Conservation (phyloP, 2,113 vertebrate species). For the Thryonomys swinderianus region DNA sequence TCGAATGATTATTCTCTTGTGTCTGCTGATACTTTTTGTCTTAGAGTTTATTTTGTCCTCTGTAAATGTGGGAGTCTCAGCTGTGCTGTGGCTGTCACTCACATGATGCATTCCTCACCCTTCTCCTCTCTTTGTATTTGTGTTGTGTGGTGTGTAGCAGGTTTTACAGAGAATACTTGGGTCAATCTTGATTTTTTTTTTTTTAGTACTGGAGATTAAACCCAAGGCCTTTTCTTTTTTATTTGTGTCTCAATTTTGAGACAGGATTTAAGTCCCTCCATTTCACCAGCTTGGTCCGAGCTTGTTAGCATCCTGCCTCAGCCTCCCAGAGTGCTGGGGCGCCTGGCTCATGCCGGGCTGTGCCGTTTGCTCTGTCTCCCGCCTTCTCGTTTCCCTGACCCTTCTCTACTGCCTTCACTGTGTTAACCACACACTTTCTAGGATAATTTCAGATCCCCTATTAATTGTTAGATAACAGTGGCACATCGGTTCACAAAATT, state of each 20-base stretch:
- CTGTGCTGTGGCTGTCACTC: not conserved
- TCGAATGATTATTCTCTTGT: not conserved
- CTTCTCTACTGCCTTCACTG: not conserved
- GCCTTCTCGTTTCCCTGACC: not conserved
- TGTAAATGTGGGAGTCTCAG: fast-evolving
- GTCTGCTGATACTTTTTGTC: not conserved
- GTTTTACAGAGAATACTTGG: too few species aligned
- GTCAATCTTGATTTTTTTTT: too few species aligned
- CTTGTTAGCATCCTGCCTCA: not conserved
- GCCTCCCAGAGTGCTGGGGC: not conserved
- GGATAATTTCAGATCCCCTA: not conserved
- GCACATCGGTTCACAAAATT: not conserved
- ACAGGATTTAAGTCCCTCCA: not conserved
- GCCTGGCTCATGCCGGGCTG: not conserved
- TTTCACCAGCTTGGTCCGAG: not conserved
- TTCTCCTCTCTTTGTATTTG: too few species aligned
- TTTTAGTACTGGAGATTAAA: not conserved
- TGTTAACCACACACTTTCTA: not conserved
- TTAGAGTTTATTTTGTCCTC: not conserved
- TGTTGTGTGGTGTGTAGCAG: not conserved
- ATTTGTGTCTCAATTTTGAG: not conserved
- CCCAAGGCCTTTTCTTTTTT: not conserved
- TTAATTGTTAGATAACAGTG: not conserved
- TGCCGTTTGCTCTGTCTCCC: fast-evolving
- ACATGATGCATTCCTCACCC: too few species aligned